Conservation (phyloP, 2,113 vertebrate genomes). For the Pipra filicauda region DNA sequence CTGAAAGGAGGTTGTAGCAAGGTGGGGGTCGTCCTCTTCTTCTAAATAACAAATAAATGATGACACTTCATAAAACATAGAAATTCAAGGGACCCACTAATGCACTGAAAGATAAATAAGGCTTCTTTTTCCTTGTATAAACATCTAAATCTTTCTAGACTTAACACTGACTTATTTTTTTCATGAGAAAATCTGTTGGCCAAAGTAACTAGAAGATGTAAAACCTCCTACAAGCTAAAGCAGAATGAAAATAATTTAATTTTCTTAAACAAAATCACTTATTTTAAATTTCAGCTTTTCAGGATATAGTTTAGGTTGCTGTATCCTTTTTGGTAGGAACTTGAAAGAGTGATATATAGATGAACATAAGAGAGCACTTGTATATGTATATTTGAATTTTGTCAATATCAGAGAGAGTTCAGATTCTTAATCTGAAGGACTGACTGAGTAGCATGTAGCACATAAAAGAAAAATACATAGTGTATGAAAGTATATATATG, state of each 20-base stretch:
- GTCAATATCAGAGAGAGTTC: background rate
- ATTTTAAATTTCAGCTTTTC: background rate
- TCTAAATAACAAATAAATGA: background rate
- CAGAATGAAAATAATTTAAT: background rate
- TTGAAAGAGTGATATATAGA: background rate
- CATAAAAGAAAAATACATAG: background rate
- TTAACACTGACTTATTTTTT: background rate
- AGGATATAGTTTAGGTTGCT: background rate
- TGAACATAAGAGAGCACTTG: background rate
- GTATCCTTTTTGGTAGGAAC: background rate
- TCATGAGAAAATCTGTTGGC: background rate
- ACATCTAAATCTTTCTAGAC: background rate
- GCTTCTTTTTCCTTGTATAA: background rate
- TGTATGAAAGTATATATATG: background rate
- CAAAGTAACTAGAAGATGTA: background rate
- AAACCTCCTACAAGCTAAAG: background rate
- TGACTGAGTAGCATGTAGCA: background rate
- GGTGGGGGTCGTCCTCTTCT: background rate
- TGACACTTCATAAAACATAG: background rate
- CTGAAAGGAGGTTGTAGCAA: background rate
- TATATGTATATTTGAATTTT: background rate
- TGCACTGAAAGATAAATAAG: background rate
- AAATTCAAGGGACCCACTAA: background rate
- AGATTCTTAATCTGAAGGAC: background rate
- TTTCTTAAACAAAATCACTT: background rate